Conservation (phyloP, 2,113 vertebrate genomes). For the Rostratula benghalensis region DNA sequence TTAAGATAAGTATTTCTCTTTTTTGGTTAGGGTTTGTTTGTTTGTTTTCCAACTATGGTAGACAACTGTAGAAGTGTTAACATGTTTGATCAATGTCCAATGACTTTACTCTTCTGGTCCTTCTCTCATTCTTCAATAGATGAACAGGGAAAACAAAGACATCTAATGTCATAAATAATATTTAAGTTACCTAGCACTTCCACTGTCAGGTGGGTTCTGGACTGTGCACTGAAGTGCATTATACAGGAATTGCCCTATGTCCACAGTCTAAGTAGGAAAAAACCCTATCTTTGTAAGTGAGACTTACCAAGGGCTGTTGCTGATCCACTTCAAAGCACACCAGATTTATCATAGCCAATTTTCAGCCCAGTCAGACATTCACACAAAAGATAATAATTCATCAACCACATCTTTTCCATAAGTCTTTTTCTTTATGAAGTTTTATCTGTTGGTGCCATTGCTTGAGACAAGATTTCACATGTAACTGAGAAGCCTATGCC, state of each 20-base stretch:
- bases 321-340: background rate
- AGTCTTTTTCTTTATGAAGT: background rate
- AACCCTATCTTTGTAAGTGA: background rate
- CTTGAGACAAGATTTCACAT: background rate
- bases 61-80: background rate
- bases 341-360: background rate
- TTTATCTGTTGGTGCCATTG: background rate
- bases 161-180: background rate
- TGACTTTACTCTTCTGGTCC: background rate
- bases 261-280: background rate
- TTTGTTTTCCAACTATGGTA: background rate
- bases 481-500: background rate
- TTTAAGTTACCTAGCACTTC: background rate
- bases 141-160: background rate
- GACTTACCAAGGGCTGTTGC: background rate
- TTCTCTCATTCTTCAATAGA: background rate
- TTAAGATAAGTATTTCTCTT: background rate
- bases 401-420: background rate
- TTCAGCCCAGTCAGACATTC: background rate
- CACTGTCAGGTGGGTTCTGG: background rate
- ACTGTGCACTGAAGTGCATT: background rate
- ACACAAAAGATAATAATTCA: background rate
- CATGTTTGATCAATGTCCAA: background rate
- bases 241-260: background rate
- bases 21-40: no score